Conservation (phyloP, 2,888 invertebrate genomes). For the Drosophila setosimentum region DNA sequence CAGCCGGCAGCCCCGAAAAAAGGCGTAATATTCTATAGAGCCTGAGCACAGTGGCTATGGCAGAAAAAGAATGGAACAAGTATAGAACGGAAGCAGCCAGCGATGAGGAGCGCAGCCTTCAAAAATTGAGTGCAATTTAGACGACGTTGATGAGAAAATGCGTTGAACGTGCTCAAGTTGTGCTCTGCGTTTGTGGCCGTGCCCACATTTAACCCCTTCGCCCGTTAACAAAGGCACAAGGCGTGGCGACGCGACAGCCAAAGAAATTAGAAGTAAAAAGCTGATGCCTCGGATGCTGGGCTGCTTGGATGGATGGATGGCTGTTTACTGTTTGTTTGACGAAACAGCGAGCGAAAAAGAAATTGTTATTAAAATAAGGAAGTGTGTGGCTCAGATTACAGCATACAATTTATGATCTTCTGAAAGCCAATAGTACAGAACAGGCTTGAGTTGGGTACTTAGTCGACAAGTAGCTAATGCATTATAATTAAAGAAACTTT, state of each 20-base stretch:
- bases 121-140: slow-evolving; percentile 82
- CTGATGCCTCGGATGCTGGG: slow-evolving; percentile 5
- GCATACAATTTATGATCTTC: slow-evolving; percentile 33
- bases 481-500: slow-evolving; percentile 1
- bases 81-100: slow-evolving; percentile 50
- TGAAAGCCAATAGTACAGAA: slow-evolving; percentile 1
- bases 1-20: slow-evolving; percentile 53
- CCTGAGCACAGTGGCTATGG: slow-evolving; percentile 12
- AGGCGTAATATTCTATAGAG: slow-evolving; percentile 53
- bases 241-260: slow-evolving; percentile 29
- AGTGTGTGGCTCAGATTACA: slow-evolving; percentile 49
- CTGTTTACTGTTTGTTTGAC: slow-evolving; percentile 53
- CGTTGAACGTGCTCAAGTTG: slow-evolving; percentile 83
- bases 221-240: slow-evolving; percentile 63
- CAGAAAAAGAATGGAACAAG: slow-evolving; percentile 36
- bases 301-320: slow-evolving; percentile 2
- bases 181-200: slow-evolving; percentile 57
- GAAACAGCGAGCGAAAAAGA: slow-evolving; percentile 31
- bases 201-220: slow-evolving; percentile 71
- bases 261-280: slow-evolving; percentile 63
- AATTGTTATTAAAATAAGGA: slow-evolving; percentile 37
- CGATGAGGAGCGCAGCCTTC: slow-evolving; percentile 67
- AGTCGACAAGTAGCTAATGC: slow-evolving; percentile 18
- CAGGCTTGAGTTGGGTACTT: neutral
- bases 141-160: slow-evolving; percentile 78